Evolutionary conservation across 1,140 invertebrate genomes (phyloP).

Genomic region (Copidosoma floridanum): DNA sequence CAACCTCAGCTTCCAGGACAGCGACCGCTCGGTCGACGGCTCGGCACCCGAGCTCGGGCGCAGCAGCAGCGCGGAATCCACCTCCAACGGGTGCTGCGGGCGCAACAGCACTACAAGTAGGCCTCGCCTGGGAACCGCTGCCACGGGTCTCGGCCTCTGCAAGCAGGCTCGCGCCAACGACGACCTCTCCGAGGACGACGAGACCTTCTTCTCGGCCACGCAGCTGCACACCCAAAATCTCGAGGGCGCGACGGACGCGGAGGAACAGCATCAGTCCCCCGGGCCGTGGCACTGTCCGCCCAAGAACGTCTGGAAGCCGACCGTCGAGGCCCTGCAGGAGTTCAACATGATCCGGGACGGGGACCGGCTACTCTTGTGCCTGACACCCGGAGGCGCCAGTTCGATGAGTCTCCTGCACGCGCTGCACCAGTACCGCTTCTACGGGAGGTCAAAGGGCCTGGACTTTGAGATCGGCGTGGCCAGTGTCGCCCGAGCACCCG

Average conservation of each 20-base stretch:
- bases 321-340: conserved; percentile 77
- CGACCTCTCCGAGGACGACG: conserved; percentile 51
- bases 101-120: conserved; percentile 30
- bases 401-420: conserved; percentile 81
- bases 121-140: not conserved
- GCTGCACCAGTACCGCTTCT: conserved; percentile 80
- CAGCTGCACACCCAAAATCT: not conserved
- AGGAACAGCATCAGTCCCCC: conserved; percentile 8
- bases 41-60: conserved; percentile 43
- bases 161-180: conserved; percentile 39
- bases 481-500: conserved; percentile 68
- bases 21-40: conserved; percentile 55
- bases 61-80: conserved; percentile 51
- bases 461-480: conserved; percentile 75
- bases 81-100: conserved; percentile 34
- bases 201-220: conserved; percentile 29
- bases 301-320: conserved; percentile 78
- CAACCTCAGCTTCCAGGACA: conserved; percentile 70
- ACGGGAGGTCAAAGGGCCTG: conserved; percentile 71
- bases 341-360: conserved; percentile 83
- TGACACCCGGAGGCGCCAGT: conserved; percentile 76
- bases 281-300: conserved; percentile 71
- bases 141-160: conserved; percentile 12
- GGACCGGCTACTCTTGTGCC: conserved; percentile 79
- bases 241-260: conserved; percentile 4